These are phyloP conservation scores for Taurulus bubalis DNA, from an alignment of 2,113 vertebrate species.

Conservation along the genomic window DNA sequence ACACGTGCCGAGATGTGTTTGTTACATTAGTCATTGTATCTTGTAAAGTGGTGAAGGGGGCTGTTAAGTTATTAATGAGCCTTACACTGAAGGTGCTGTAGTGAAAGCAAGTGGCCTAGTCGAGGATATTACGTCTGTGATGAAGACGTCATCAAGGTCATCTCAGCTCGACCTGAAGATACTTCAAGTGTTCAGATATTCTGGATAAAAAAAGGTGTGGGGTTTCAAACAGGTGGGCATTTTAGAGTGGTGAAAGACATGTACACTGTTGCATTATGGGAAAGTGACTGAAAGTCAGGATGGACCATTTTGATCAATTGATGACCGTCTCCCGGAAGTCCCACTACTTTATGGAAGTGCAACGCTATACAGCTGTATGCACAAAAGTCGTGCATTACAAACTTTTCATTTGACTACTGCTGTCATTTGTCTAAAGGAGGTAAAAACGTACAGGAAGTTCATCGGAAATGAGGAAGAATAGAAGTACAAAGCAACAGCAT, in stretches of 20 bases:
- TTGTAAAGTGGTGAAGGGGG: too few relatives aligned
- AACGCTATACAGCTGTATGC: not conserved
- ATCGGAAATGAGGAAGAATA: not conserved
- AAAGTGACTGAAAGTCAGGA: not conserved
- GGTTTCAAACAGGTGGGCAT: not conserved
- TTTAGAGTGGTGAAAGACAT: not conserved
- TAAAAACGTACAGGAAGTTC: not conserved
- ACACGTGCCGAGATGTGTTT: too few relatives aligned
- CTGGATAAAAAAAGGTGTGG: too few relatives aligned
- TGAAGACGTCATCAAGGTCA: not conserved
- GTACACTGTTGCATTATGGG: not conserved
- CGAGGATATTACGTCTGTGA: not conserved
- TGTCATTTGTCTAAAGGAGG: not conserved
- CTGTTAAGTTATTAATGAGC: too few relatives aligned
- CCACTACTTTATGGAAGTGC: not conserved
- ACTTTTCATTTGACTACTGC: not conserved
- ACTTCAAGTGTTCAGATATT: too few relatives aligned
- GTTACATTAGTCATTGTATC: too few relatives aligned
- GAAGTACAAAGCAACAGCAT: not conserved
- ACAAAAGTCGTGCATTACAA: not conserved
- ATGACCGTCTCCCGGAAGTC: not conserved
- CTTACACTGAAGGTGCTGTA: too few relatives aligned
- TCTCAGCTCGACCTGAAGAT: too few relatives aligned
- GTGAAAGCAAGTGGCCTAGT: not conserved
- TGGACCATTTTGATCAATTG: not conserved